Evolutionary conservation across 1,140 invertebrate genomes (phyloP), one percentile per base, ranked within the genome.

Genomic region (Colletes gigas): DNA sequence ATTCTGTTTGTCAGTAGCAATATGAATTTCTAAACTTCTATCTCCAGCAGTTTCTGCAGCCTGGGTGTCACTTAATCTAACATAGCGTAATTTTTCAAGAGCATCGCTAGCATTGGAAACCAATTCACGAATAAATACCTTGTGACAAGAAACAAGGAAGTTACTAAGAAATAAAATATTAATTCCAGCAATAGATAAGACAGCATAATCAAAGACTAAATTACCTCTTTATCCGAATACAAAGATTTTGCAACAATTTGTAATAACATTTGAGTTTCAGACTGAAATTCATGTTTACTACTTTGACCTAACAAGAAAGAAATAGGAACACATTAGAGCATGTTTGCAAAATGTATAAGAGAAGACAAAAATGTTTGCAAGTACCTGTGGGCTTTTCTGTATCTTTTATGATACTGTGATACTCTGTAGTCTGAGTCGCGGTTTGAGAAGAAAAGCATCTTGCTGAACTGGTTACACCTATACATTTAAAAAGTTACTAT

Each of bases 51-150:
- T 88, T 67, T 94, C 88, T 19, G 92, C 89, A 50, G 91, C 55
- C 52, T 87, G 82, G 57, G 90, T 93, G 79, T 96, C 94, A 21
- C 95, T 95, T 9, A 98, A 91, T 77, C 95, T 95, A 44, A 96
- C 65, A 83, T 97, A 97, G 0, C 97, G 93, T 69, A 99, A 95
- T 91, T 99, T 99, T 92, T 99, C 98, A 54, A 99, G 94, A 15
- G 98, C 98, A 96, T 99, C 98, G 93, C 98, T 99, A 1, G 98
- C 97, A 94, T 99, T 99, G 7, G 98, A 99, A 76, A 99, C 98
- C 3, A 99, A 93, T 93, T 99, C 98, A 83, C 98, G 95, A 14
- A 99, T 96, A 93, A 99, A 99, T 19, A 99, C 97, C 97, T 97
- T 83, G 10, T 86, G 81, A 89, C 85, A 78, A 78, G n/a, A 82